Conservation (phyloP, 2,888 invertebrate genomes). For the Limnephilus marmoratus region DNA sequence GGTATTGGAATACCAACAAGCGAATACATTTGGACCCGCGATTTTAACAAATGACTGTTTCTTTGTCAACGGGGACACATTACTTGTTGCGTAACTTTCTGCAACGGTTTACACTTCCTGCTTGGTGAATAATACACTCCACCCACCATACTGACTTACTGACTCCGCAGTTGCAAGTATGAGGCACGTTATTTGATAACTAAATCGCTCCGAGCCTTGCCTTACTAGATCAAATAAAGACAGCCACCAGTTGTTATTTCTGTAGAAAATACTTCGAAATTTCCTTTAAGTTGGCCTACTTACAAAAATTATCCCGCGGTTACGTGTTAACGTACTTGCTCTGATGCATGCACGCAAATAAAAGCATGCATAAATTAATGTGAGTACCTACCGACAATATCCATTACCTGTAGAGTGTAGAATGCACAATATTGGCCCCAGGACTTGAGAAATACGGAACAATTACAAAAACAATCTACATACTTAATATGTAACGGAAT, state of each 20-base stretch:
- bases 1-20: constrained; percentile 34
- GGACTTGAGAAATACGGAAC: neutral
- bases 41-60: constrained; percentile 43
- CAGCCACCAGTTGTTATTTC: neutral
- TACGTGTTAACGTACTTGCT: neutral
- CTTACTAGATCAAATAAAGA: constrained; percentile 17
- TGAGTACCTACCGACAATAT: neutral
- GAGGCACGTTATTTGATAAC: constrained; percentile 43
- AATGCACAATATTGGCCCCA: neutral
- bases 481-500: no score
- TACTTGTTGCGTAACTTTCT: constrained; percentile 20
- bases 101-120: constrained; percentile 36
- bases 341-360: constrained; percentile 19
- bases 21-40: constrained; percentile 30
- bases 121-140: constrained; percentile 37
- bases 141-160: constrained; percentile 13
- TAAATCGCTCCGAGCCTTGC: constrained; percentile 30
- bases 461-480: no score
- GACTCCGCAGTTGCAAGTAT: neutral
- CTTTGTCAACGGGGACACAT: constrained; percentile 43
- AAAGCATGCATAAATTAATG: neutral
- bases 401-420: neutral
- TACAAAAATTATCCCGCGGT: constrained; percentile 17
- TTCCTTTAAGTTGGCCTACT: constrained; percentile 32
- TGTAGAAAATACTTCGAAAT: constrained; percentile 24